Conservation (phyloP, 2,888 invertebrate genomes). For the Charanyca ferruginea region DNA sequence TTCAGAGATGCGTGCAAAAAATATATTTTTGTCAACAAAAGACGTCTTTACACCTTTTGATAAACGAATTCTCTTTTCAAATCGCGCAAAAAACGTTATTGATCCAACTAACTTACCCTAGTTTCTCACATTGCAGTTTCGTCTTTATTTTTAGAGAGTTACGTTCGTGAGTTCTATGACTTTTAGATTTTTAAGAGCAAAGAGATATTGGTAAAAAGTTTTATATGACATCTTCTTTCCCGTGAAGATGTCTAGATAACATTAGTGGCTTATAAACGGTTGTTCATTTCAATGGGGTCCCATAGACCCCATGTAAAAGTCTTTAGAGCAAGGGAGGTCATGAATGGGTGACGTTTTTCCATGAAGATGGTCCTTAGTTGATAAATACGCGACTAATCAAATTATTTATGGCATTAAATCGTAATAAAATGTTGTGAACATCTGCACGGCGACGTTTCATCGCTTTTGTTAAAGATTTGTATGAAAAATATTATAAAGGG, state of each 20-base stretch:
- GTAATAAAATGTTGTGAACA: constrained; percentile 84
- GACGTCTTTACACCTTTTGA: constrained; percentile 81
- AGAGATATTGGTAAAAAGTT: constrained; percentile 64
- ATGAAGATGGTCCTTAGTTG: constrained; percentile 87
- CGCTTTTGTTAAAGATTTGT: constrained; percentile 49
- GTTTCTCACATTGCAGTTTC: neutral
- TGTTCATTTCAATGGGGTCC: constrained; percentile 79
- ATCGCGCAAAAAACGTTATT: constrained; percentile 77
- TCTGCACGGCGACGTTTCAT: constrained; percentile 73
- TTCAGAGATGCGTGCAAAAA: constrained; percentile 79
- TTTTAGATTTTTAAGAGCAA: constrained; percentile 15
- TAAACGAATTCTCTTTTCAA: constrained; percentile 69
- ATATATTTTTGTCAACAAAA: constrained; percentile 70
- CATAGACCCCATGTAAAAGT: constrained; percentile 61
- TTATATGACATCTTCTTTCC: constrained; percentile 82
- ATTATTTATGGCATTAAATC: constrained; percentile 90
- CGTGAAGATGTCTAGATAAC: constrained; percentile 87
- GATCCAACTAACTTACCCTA: constrained; percentile 75
- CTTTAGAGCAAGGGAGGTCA: constrained; percentile 71
- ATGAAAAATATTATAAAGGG: constrained; percentile 53
- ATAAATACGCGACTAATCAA: constrained; percentile 91
- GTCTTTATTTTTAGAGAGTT: constrained; percentile 24
- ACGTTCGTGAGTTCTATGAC: constrained; percentile 19
- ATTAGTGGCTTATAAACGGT: constrained; percentile 90
- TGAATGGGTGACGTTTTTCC: constrained; percentile 89